Percentiles rank a stretch among this genome's conserved stretches.
These are phyloP conservation scores for Forficula auricularia DNA, from an alignment of 1,140 invertebrate genomes.

Conservation along the genomic window DNA sequence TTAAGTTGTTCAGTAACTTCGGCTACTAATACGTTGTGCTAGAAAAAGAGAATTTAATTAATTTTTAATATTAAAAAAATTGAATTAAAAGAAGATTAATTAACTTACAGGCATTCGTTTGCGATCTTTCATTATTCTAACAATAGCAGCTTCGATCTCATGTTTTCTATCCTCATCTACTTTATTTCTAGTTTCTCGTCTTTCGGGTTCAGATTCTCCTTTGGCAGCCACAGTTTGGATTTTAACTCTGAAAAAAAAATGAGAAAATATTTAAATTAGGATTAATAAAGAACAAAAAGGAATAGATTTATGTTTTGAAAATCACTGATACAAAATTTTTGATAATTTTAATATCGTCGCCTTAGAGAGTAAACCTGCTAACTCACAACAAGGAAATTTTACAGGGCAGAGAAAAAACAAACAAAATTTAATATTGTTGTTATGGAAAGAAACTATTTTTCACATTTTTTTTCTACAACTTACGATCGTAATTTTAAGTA, in stretches of 20 bases:
- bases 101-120: constrained; percentile 70
- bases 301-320: constrained; percentile 6
- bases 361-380: too few relatives aligned
- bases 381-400: too few relatives aligned
- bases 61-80: constrained; percentile 12
- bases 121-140: constrained; percentile 97
- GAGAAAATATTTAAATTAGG: constrained; percentile 16
- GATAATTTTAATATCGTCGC: constrained; percentile 3
- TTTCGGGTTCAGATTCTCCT: constrained; percentile 95
- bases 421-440: too few relatives aligned
- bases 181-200: constrained; percentile 92
- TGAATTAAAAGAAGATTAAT: not conserved
- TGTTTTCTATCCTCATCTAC: constrained; percentile 98
- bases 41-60: constrained; percentile 18
- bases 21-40: constrained; percentile 86
- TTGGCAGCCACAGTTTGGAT: constrained; percentile 90
- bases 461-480: too few relatives aligned
- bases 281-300: constrained; percentile 1
- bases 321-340: not conserved
- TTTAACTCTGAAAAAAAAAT: constrained; percentile 49
- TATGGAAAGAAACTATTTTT: too few relatives aligned
- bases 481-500: too few relatives aligned
- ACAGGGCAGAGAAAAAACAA: too few relatives aligned
- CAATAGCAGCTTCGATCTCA: constrained; percentile 98
- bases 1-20: constrained; percentile 96